Evolutionary conservation across 2,797 vertebrate genomes (phyloP).

Genomic region (Brotula barbata): DNA sequence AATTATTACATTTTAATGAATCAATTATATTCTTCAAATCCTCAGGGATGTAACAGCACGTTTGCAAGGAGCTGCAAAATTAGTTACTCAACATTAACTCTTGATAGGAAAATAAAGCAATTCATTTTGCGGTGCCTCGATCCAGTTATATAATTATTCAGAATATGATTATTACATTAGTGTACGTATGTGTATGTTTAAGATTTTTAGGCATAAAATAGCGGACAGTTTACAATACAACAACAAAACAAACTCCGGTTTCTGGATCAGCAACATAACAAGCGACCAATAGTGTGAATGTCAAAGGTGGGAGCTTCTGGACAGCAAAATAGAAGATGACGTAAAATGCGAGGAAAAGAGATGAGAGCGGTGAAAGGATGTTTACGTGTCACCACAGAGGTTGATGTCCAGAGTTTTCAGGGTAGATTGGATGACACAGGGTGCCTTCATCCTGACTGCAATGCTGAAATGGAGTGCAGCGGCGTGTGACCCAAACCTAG

Average conservation of each 20-base stretch:
- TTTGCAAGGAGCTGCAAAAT: constrained; percentile 1
- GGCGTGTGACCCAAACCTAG: constrained; percentile 42
- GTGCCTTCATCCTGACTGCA: constrained; percentile 2
- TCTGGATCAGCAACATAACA: background rate
- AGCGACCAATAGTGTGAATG: background rate
- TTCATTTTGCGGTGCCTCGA: constrained; percentile 12
- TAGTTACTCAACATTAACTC: constrained; percentile 9
- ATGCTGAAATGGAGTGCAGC: constrained; percentile 30
- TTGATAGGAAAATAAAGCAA: constrained; percentile 14
- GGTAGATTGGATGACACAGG: constrained; percentile 30
- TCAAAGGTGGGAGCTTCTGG: constrained; percentile 8
- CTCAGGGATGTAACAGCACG: background rate
- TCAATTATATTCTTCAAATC: constrained; percentile 10
- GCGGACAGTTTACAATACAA: too few species aligned
- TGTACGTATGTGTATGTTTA: background rate
- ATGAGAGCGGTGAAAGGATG: constrained; percentile 17
- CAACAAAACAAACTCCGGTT: background rate
- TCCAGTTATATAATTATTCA: constrained; percentile 10
- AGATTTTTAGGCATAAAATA: background rate
- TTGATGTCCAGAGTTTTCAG: constrained; percentile 8
- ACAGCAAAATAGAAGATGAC: constrained; percentile 20
- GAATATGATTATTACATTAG: constrained; percentile 21
- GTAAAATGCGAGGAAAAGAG: constrained; percentile 21
- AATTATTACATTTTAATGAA: constrained; percentile 25
- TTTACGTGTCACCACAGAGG: constrained; percentile 29